phyloP scores from a whole-genome alignment of 2,113 vertebrate genomes.

The Otis tarda region DNA sequence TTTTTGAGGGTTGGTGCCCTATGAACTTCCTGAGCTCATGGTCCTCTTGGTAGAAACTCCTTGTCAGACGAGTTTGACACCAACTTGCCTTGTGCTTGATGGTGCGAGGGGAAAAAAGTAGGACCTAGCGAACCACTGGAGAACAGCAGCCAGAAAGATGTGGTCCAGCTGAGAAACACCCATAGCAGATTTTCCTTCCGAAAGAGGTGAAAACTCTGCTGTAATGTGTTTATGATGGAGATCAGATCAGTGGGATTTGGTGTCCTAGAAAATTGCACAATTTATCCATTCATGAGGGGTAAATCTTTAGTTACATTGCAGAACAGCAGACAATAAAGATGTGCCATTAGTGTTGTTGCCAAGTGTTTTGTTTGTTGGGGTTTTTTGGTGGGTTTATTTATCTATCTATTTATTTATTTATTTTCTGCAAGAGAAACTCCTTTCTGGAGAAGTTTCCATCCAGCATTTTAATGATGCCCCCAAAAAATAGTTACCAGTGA shows the following conservation, averaged over 20 bases:
- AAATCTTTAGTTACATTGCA: not conserved
- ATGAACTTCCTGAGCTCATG: not conserved
- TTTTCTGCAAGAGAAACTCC: too few species aligned
- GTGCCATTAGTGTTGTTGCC: too few species aligned
- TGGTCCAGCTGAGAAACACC: not conserved
- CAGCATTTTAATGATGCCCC: not conserved
- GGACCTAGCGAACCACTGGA: not conserved
- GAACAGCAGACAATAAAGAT: too few species aligned
- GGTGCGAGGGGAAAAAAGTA: not conserved
- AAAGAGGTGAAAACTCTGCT: not conserved
- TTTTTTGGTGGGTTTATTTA: too few species aligned
- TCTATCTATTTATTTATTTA: too few species aligned
- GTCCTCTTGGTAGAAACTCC: not conserved
- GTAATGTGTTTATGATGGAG: not conserved
- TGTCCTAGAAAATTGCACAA: not conserved
- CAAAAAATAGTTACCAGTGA: not conserved
- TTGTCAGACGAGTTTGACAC: not conserved
- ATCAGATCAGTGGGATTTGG: not conserved
- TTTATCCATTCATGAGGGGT: not conserved
- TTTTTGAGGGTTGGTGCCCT: not conserved
- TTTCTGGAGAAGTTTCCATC: not conserved
- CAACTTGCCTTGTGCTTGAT: not conserved
- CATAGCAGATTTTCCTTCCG: not conserved
- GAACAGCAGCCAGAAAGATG: not conserved
- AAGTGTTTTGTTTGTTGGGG: too few species aligned